Percentiles rank a stretch among this genome's conserved stretches.
phyloP scores from a whole-genome alignment of 2,888 invertebrate genomes.

The Diarsia rubi region DNA sequence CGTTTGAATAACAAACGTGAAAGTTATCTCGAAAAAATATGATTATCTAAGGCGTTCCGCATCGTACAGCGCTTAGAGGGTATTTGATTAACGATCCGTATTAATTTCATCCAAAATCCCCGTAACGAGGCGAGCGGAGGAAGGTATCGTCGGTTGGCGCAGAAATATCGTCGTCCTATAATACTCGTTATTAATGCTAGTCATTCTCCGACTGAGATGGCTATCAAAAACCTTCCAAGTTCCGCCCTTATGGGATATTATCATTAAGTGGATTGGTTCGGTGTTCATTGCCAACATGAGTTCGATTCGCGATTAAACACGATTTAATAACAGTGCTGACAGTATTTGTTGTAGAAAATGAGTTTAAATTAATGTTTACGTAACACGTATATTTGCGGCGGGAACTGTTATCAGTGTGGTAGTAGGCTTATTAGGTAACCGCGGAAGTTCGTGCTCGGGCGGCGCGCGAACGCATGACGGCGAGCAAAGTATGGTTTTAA shows the following conservation, averaged over 20 bases:
- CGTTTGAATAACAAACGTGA: constrained; percentile 37
- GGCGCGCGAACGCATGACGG: constrained; percentile 56
- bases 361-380: constrained; percentile 62
- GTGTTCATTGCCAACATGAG: constrained; percentile 45
- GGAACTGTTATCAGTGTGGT: constrained; percentile 36
- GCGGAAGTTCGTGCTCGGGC: constrained; percentile 58
- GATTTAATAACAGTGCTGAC: constrained; percentile 49
- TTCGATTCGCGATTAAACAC: constrained; percentile 48
- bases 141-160: constrained; percentile 69
- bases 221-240: constrained; percentile 63
- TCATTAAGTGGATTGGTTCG: constrained; percentile 55
- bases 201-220: constrained; percentile 71
- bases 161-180: constrained; percentile 75
- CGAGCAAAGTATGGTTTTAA: constrained; percentile 64
- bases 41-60: constrained; percentile 74
- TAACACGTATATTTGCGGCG: constrained; percentile 56
- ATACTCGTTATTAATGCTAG: constrained; percentile 79
- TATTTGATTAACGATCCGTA: constrained; percentile 86
- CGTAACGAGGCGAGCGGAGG: constrained; percentile 78
- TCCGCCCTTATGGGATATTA: constrained; percentile 51
- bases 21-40: constrained; percentile 76
- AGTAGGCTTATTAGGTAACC: constrained; percentile 56
- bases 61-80: constrained; percentile 77
- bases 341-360: constrained; percentile 49
- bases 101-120: constrained; percentile 84